A percentile compares a stretch with the other conserved stretches of the same genome.
Evolutionary conservation across 2,888 invertebrate genomes (phyloP).

Genomic region (Cremastinae sp.): DNA sequence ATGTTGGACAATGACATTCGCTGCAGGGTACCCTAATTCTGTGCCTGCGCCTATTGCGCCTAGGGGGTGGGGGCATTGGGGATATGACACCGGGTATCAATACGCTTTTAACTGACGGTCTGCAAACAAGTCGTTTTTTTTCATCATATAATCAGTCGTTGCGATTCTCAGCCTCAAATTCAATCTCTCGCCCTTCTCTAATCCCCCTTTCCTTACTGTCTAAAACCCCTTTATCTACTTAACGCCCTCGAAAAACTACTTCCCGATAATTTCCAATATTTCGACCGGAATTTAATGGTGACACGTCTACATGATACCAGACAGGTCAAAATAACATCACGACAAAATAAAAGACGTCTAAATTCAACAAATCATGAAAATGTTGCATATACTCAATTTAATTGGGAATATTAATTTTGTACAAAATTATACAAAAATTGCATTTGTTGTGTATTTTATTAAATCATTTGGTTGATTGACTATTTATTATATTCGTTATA

Average conservation of each 20-base stretch:
- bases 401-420: too few relatives aligned
- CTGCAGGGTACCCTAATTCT: slow-evolving; percentile 80
- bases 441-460: too few relatives aligned
- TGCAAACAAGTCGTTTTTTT: slow-evolving; percentile 77
- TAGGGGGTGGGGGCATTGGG: slow-evolving; percentile 78
- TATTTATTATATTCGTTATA: too few relatives aligned
- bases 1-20: slow-evolving; percentile 78
- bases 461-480: too few relatives aligned
- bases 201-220: slow-evolving; percentile 16
- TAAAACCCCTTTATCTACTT: slow-evolving; percentile 28
- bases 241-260: slow-evolving; percentile 10
- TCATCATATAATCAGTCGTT: slow-evolving; percentile 72
- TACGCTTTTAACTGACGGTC: slow-evolving; percentile 80
- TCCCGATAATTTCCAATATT: too few relatives aligned
- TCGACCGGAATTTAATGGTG: too few relatives aligned
- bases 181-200: slow-evolving; percentile 58
- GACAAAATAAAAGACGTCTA: too few relatives aligned
- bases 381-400: too few relatives aligned
- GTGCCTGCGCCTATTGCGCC: slow-evolving; percentile 80
- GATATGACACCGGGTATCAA: slow-evolving; percentile 80
- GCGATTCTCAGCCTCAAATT: slow-evolving; percentile 61
- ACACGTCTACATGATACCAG: too few relatives aligned
- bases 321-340: too few relatives aligned
- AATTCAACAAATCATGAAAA: too few relatives aligned
- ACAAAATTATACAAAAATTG: too few relatives aligned